These are phyloP conservation scores for Eudasyphora cyanicolor DNA, from an alignment of 2,888 invertebrate species.

Conservation along the genomic window DNA sequence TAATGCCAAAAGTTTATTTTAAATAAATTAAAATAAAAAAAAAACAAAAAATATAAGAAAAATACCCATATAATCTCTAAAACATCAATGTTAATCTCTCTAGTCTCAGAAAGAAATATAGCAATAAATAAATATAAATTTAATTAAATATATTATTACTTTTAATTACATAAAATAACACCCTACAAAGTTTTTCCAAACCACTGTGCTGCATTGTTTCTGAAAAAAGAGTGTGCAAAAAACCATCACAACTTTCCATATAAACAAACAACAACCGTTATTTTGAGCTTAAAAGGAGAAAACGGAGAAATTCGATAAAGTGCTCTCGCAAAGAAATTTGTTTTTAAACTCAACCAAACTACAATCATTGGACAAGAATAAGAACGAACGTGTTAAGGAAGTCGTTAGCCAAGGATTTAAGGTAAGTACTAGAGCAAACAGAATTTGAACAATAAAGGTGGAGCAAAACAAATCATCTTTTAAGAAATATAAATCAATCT, in stretches of 20 bases:
- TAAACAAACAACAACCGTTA: not conserved
- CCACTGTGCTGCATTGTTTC: not conserved
- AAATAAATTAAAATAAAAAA: conserved; percentile 38
- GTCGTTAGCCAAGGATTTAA: conserved; percentile 58
- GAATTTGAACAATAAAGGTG: no score
- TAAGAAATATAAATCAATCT: no score
- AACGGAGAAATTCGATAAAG: not conserved
- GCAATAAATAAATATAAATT: no score
- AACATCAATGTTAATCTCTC: conserved; percentile 48
- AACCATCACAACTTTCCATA: conserved; percentile 45
- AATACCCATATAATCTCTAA: conserved; percentile 16
- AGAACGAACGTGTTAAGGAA: no score
- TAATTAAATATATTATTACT: conserved; percentile 39
- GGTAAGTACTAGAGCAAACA: conserved; percentile 58
- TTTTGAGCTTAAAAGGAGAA: conserved; percentile 6
- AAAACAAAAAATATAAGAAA: conserved; percentile 7
- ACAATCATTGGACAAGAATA: not conserved
- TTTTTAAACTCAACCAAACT: not conserved
- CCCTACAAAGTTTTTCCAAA: not conserved
- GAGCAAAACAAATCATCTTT: no score
- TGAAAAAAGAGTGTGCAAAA: conserved; percentile 50
- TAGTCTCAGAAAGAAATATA: conserved; percentile 64
- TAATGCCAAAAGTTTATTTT: conserved; percentile 62
- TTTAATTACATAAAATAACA: not conserved
- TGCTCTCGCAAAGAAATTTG: conserved; percentile 4